Base-by-base conservation (phyloP, 1,140 invertebrate species). In the Hylaeus anthracinus region DNA sequence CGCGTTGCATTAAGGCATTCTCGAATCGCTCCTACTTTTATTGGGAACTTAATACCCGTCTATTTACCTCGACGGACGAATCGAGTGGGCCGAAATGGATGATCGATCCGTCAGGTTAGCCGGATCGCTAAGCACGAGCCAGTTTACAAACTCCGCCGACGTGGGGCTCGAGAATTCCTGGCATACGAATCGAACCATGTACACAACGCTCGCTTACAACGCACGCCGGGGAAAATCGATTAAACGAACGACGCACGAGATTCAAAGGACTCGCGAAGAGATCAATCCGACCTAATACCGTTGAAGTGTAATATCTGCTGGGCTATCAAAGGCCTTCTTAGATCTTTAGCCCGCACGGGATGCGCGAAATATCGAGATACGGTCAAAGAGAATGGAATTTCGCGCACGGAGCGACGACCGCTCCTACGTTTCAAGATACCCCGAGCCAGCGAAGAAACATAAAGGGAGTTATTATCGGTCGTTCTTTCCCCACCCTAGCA, bases 21-120 rank as follows among this genome's bases (percentile, higher is more conserved):
- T 41, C 45, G 74, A 71, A 81, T 86, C 72, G 64, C 66, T 73
- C 60, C 78, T 71, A 81, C 83, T 87, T 88, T 86, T 88, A 88
- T 88, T 81, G 79, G 65, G 63, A 88, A 88, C 79, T 84, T 87
- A 87, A 88, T 87, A 82, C 86, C 55, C 45, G 48, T 9, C 61
- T 81, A 71, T 78, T 81, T 74, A 65, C 76, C 45, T 37, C 69
- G 81, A 72, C 67, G 53, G 67, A 73, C 41, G 63, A 14, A 26
- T n/a, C 15, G 65, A 66, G 64, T 10, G 48, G 41, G 53, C 53
- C 39, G 39, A 63, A 86, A 79, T 70, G 81, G 64, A 79, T 78
- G 85, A 83, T 86, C 84, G 81, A 83, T 83, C 58, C 75, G 48
- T 80, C 84, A 51, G 79, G 85, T 86, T 73, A 77, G 55, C 53